A percentile compares a stretch with the other conserved stretches of the same genome.
Evolutionary conservation across 2,888 invertebrate genomes (phyloP).

Genomic region (Hoplodrina blanda): DNA sequence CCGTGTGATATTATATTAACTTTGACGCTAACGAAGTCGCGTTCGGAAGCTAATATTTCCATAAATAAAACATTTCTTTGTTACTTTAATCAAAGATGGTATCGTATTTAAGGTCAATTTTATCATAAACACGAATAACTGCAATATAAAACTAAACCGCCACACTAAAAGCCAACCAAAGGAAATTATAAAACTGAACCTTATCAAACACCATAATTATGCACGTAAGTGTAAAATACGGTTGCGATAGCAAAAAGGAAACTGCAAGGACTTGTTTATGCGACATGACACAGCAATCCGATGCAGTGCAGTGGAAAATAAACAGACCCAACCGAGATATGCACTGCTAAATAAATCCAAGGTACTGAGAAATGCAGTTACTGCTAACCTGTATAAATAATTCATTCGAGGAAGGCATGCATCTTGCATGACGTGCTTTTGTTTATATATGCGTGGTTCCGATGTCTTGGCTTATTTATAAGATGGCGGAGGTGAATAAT

Average conservation of each 20-base stretch:
- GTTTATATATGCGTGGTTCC: constrained; percentile 61
- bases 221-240: constrained; percentile 49
- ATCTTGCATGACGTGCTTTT: constrained; percentile 72
- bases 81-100: too few relatives aligned
- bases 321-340: constrained; percentile 55
- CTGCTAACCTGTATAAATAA: constrained; percentile 69
- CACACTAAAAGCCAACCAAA: constrained; percentile 18
- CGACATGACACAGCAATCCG: constrained; percentile 47
- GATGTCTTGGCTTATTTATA: constrained; percentile 52
- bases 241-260: constrained; percentile 54
- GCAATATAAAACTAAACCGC: constrained; percentile 26
- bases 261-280: constrained; percentile 58
- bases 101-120: constrained; percentile 6
- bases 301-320: constrained; percentile 65
- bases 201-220: constrained; percentile 53
- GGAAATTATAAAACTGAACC: constrained; percentile 45
- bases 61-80: too few relatives aligned
- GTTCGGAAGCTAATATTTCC: too few relatives aligned
- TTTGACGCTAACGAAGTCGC: too few relatives aligned
- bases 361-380: constrained; percentile 67
- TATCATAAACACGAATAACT: constrained; percentile 27
- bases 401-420: constrained; percentile 69
- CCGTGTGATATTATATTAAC: too few relatives aligned
- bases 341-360: constrained; percentile 66
- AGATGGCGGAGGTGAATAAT: constrained; percentile 40